Evolutionary conservation across 2,797 vertebrate species (phyloP).

Genomic region (Poeciliopsis turneri): DNA sequence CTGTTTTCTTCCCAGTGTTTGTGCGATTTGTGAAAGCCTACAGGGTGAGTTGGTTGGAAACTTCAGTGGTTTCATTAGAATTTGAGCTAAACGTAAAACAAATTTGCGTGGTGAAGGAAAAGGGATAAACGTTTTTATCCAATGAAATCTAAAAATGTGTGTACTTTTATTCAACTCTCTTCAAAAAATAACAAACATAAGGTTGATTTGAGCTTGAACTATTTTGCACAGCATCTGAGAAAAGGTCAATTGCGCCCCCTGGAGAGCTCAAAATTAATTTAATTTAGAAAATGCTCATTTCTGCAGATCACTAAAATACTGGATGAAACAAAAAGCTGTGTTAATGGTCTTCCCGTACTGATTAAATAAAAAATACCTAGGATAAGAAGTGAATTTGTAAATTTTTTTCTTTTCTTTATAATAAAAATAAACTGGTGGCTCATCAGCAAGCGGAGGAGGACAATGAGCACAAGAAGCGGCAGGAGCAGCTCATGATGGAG

Average conservation of each 20-base stretch:
- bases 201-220: too few relatives aligned
- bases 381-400: background rate
- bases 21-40: slow-evolving; percentile 97
- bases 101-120: background rate
- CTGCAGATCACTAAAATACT: background rate
- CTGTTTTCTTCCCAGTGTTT: slow-evolving; percentile 97
- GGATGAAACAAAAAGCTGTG: background rate
- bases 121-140: background rate
- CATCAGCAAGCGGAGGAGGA: slow-evolving; percentile 96
- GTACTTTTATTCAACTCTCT: background rate
- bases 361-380: background rate
- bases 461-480: slow-evolving; percentile 92
- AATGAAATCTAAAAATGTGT: background rate
- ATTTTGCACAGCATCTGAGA: background rate
- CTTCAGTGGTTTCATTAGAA: background rate
- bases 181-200: too few relatives aligned
- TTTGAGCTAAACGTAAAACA: background rate
- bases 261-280: background rate
- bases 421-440: background rate
- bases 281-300: background rate
- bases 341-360: background rate
- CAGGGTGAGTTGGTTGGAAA: slow-evolving; percentile 82
- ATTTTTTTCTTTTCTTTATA: background rate
- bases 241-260: background rate
- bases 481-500: slow-evolving; percentile 94